These are phyloP conservation scores for Paramormyrops hopkinsi DNA, from an alignment of 2,797 vertebrate species.

Conservation along the genomic window DNA sequence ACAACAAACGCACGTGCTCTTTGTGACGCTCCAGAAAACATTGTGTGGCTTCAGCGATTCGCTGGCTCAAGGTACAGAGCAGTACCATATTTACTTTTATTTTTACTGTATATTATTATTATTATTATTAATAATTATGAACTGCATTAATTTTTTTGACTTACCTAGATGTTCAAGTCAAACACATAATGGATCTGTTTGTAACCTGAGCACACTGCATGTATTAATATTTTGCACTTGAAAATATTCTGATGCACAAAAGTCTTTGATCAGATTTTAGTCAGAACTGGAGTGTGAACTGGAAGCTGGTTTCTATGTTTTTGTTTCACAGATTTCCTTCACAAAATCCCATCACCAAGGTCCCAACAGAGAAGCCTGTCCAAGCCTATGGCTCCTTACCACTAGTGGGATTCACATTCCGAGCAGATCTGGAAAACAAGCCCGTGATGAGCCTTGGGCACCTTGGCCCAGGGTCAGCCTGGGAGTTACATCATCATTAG, in stretches of 20 bases:
- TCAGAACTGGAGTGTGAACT: neutral
- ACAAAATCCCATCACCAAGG: neutral
- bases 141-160: neutral
- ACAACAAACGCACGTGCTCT: neutral
- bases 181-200: neutral
- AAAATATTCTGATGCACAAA: neutral
- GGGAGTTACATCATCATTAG: neutral
- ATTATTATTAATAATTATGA: neutral
- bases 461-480: neutral
- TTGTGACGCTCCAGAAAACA: neutral
- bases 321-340: neutral
- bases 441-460: neutral
- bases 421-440: neutral
- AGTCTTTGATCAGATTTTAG: neutral
- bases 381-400: too few relatives aligned
- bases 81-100: neutral
- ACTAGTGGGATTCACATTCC: neutral
- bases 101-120: neutral
- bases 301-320: neutral
- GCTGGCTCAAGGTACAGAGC: neutral
- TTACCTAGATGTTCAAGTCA: neutral
- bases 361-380: neutral
- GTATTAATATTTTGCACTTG: neutral
- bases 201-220: neutral
- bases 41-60: neutral